Percentiles rank a stretch among this genome's conserved stretches.
phyloP scores from a whole-genome alignment of 1,140 invertebrate genomes.

The Bombus breviceps region DNA sequence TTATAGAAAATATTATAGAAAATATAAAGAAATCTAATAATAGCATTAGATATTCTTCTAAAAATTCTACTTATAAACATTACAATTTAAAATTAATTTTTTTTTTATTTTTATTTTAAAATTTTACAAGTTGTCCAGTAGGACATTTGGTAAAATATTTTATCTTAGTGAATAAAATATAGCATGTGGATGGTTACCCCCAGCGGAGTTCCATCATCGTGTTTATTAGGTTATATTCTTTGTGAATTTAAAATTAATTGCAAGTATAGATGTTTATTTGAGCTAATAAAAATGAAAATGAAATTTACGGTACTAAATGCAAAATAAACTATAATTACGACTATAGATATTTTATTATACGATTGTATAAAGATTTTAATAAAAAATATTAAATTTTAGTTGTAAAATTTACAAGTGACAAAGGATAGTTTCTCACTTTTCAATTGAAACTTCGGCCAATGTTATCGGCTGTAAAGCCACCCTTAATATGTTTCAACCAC shows the following conservation, averaged over 20 bases:
- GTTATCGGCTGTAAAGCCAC: slow-evolving; percentile 45
- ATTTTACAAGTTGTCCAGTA: no score
- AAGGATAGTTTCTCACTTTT: neutral
- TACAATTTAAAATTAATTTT: neutral
- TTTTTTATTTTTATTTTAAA: no score
- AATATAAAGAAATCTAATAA: no score
- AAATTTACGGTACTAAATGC: neutral
- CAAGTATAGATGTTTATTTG: neutral
- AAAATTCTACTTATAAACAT: neutral
- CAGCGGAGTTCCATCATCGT: no score
- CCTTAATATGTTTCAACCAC: slow-evolving; percentile 38
- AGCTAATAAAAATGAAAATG: neutral
- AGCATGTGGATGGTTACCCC: no score
- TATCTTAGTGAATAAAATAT: no score
- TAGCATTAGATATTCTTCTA: neutral
- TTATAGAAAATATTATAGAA: neutral
- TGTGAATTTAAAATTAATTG: neutral
- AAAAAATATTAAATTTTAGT: neutral
- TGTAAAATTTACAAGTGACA: neutral
- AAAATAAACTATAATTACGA: neutral
- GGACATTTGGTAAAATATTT: no score
- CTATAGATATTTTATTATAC: neutral
- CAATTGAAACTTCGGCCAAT: neutral
- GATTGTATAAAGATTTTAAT: neutral
- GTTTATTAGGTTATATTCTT: no score